These are phyloP conservation scores for Hydrolagus affinis DNA, from an alignment of 2,113 vertebrate species.

Conservation along the genomic window DNA sequence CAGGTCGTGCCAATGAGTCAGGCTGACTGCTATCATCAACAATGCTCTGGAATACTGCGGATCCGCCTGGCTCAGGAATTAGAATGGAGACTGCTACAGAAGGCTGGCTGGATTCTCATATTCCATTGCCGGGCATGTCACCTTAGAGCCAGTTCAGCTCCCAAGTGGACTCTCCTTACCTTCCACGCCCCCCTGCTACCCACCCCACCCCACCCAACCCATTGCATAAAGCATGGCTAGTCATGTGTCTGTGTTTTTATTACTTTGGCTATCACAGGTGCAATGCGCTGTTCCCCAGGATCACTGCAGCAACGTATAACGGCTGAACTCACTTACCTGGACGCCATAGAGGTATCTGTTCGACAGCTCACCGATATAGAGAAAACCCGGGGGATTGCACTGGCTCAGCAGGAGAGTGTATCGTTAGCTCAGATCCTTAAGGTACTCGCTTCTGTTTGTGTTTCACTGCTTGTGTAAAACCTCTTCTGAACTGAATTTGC, in stretches of 20 bases:
- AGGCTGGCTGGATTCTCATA: no score
- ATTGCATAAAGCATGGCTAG: not conserved
- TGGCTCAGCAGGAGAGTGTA: conserved; percentile 85
- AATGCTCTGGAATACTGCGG: no score
- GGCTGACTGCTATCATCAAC: no score
- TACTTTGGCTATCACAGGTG: conserved; percentile 48
- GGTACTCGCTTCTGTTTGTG: conserved; percentile 49
- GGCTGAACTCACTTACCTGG: conserved; percentile 79
- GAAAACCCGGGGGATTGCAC: conserved; percentile 68
- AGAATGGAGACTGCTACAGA: no score
- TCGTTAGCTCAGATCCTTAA: conserved; percentile 86
- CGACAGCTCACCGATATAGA: conserved; percentile 78
- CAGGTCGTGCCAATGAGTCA: no score
- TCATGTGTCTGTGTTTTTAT: not conserved
- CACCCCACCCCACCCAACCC: not conserved
- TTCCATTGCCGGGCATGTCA: no score
- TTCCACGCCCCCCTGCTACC: not conserved
- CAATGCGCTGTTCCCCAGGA: conserved; percentile 72
- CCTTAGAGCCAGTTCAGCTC: no score
- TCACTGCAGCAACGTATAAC: conserved; percentile 77
- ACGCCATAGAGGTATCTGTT: conserved; percentile 79
- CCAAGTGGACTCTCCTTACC: not conserved
- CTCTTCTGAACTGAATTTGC: not conserved
- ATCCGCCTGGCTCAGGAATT: no score
- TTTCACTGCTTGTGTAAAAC: conserved; percentile 35